These are phyloP conservation scores for Autographa pulchrina DNA, from an alignment of 2,888 invertebrate genomes.

Conservation along the genomic window DNA sequence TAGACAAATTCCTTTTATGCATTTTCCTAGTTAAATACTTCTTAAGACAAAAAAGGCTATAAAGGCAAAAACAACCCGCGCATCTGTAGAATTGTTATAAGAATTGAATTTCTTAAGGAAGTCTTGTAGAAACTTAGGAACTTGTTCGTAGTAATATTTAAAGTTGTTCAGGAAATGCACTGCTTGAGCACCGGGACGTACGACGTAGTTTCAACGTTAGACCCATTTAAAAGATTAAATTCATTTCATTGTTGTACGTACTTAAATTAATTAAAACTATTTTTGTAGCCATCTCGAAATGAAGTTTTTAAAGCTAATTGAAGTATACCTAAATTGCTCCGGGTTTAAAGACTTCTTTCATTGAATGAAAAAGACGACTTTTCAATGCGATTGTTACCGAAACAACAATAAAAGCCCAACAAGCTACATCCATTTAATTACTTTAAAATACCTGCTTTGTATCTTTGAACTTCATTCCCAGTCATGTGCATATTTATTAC, in stretches of 20 bases:
- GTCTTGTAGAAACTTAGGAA: constrained; percentile 59
- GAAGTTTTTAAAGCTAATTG: background rate
- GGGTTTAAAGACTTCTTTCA: background rate
- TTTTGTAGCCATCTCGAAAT: background rate
- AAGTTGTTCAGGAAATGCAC: constrained; percentile 62
- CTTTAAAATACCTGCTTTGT: constrained; percentile 45
- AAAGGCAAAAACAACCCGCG: constrained; percentile 12
- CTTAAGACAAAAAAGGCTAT: constrained; percentile 9
- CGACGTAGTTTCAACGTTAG: constrained; percentile 41
- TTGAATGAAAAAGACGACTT: background rate
- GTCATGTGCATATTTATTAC: constrained; percentile 38
- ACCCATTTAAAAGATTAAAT: constrained; percentile 50
- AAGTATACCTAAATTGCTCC: background rate
- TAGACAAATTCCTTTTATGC: background rate
- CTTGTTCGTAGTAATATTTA: constrained; percentile 60
- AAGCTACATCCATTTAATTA: background rate
- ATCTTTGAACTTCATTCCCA: constrained; percentile 26
- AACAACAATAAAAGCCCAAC: too few relatives aligned
- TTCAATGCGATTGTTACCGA: background rate
- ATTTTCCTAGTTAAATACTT: constrained; percentile 17
- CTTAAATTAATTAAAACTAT: constrained; percentile 41
- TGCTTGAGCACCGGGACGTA: constrained; percentile 44
- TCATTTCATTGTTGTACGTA: constrained; percentile 45
- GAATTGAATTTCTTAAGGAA: constrained; percentile 58
- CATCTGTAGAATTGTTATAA: constrained; percentile 26